A percentile compares a stretch with the other conserved stretches of the same genome.
These are phyloP conservation scores for Macquaria australasica DNA, from an alignment of 2,113 vertebrate genomes.

Conservation along the genomic window DNA sequence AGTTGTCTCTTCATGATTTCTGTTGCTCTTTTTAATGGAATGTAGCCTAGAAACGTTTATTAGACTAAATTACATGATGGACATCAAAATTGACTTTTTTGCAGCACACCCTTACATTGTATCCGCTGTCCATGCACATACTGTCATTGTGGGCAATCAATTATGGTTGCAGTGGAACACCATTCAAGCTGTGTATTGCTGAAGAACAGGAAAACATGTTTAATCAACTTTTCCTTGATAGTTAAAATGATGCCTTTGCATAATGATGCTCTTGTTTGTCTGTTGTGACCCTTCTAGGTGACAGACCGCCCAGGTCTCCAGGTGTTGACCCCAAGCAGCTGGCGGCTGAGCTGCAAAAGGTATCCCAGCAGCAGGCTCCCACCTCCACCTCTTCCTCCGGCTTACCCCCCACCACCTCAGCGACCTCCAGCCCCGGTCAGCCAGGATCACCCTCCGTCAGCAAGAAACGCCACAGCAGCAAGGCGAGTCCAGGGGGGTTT, in stretches of 20 bases:
- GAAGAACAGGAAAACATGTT: too few relatives aligned
- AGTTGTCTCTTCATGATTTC: not conserved
- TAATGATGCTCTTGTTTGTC: not conserved
- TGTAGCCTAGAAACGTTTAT: not conserved
- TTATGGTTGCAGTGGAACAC: not conserved
- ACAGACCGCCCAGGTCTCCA: conserved; percentile 93
- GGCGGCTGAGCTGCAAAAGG: conserved; percentile 97
- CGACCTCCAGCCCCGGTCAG: conserved; percentile 93
- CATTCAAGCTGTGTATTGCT: too few relatives aligned
- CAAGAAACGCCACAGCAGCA: conserved; percentile 96
- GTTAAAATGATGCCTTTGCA: not conserved
- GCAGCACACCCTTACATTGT: conserved; percentile 62
- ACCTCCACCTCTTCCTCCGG: conserved; percentile 80
- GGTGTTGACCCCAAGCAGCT: conserved; percentile 98
- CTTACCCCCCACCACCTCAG: conserved; percentile 89
- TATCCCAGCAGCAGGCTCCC: conserved; percentile 93
- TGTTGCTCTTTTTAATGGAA: not conserved
- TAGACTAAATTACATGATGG: conserved; percentile 44
- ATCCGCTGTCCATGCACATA: conserved; percentile 60
- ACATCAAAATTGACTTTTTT: conserved; percentile 72
- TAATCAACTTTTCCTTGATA: too few relatives aligned
- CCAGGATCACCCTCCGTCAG: conserved; percentile 95
- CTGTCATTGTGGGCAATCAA: not conserved
- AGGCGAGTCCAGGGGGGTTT: conserved; percentile 81
- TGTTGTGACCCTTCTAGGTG: conserved; percentile 78